A percentile compares a stretch with the other conserved stretches of the same genome.
Conservation (phyloP, 1,140 invertebrate species). For the Cyclargus thomasi region DNA sequence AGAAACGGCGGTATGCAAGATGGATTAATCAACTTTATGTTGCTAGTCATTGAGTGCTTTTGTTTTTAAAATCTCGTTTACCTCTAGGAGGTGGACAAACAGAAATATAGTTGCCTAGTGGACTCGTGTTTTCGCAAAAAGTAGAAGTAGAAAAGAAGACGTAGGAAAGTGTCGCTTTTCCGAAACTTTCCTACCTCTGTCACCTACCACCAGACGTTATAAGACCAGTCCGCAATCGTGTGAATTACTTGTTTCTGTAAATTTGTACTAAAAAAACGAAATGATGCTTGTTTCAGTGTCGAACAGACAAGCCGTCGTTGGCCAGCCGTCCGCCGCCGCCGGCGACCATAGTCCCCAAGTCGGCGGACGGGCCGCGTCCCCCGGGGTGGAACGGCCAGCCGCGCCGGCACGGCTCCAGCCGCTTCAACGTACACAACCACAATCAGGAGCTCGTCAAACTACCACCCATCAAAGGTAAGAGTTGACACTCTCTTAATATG, state of each 20-base stretch:
- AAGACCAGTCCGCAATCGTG: too few relatives aligned
- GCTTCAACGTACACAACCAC: slow-evolving; percentile 60
- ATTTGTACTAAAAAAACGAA: neutral
- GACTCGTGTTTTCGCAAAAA: neutral
- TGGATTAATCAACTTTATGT: neutral
- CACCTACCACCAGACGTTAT: neutral
- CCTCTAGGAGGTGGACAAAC: neutral
- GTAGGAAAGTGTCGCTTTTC: too few relatives aligned
- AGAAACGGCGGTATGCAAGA: neutral
- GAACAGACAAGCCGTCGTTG: slow-evolving; percentile 53
- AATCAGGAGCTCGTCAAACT: slow-evolving; percentile 68
- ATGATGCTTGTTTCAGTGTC: slow-evolving; percentile 37
- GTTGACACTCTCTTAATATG: too few relatives aligned
- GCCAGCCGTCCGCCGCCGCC: slow-evolving; percentile 54
- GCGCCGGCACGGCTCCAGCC: slow-evolving; percentile 55
- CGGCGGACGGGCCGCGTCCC: slow-evolving; percentile 52
- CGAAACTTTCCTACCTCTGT: neutral
- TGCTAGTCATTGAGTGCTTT: neutral
- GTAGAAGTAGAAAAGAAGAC: neutral
- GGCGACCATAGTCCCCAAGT: slow-evolving; percentile 53
- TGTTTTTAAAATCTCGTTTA: too few relatives aligned
- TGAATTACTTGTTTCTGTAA: neutral
- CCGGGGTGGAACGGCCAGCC: slow-evolving; percentile 64
- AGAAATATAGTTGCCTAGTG: neutral
- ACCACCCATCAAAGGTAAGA: slow-evolving; percentile 62